These are phyloP conservation scores for Alexandromys fortis DNA, from an alignment of 2,113 vertebrate genomes.

Conservation along the genomic window DNA sequence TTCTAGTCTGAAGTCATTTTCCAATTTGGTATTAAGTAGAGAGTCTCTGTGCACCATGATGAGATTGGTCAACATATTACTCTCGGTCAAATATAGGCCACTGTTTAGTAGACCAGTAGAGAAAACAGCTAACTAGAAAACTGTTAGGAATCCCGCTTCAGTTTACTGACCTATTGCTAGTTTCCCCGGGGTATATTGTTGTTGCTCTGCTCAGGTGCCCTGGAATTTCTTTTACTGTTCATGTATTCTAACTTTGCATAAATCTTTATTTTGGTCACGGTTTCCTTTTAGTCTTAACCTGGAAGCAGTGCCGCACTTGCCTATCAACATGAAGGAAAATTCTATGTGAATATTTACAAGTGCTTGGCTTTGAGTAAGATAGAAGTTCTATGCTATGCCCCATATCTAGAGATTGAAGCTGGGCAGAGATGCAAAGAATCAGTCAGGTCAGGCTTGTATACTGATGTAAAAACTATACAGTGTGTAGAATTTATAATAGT, in stretches of 20 bases:
- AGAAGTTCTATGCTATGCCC: background rate
- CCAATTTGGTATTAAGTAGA: background rate
- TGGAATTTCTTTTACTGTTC: background rate
- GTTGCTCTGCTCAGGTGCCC: background rate
- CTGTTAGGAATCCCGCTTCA: background rate
- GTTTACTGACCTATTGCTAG: fast-evolving
- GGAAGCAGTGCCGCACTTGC: fast-evolving
- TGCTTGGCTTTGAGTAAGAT: background rate
- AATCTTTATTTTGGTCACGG: background rate
- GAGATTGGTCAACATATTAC: background rate
- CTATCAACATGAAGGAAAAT: background rate
- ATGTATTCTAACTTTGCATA: background rate
- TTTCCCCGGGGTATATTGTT: background rate
- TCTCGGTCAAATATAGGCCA: background rate
- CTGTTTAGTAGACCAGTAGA: background rate
- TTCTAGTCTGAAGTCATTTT: background rate
- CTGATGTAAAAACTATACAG: background rate
- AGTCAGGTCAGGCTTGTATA: background rate
- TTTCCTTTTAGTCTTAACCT: background rate
- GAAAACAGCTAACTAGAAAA: background rate
- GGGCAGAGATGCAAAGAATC: background rate
- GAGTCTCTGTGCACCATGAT: background rate
- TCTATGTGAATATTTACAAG: background rate
- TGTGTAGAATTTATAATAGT: background rate
- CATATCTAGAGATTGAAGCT: background rate